A percentile compares a stretch with the other conserved stretches of the same genome.
Evolutionary conservation across 2,113 vertebrate genomes (phyloP).

Genomic region (Gobius niger): DNA sequence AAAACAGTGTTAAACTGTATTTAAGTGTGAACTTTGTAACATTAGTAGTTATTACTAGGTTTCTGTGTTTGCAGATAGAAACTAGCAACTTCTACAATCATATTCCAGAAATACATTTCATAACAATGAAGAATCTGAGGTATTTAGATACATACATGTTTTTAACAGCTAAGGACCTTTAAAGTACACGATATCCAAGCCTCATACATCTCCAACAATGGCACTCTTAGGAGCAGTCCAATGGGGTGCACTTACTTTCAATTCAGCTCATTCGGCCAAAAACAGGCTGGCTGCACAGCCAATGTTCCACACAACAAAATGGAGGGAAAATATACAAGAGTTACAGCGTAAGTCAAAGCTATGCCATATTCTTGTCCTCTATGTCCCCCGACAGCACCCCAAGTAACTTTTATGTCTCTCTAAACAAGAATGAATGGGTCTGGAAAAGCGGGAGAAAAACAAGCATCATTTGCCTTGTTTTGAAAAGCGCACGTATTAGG

Average conservation of each 20-base stretch:
- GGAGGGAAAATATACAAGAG: slow-evolving; percentile 44
- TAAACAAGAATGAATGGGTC: slow-evolving; percentile 59
- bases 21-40: no score
- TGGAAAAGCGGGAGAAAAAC: background rate
- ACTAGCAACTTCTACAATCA: no score
- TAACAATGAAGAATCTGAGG: no score
- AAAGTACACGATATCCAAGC: no score
- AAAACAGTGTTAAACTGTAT: no score
- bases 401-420: slow-evolving; percentile 52
- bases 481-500: no score
- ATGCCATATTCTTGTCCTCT: slow-evolving; percentile 14
- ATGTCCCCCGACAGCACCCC: slow-evolving; percentile 28
- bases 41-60: no score
- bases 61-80: no score
- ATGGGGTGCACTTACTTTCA: slow-evolving; percentile 2
- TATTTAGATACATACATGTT: background rate
- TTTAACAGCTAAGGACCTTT: background rate
- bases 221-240: slow-evolving; percentile 15
- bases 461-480: no score
- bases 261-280: background rate
- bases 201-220: background rate
- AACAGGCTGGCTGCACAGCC: slow-evolving; percentile 8
- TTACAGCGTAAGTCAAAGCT: slow-evolving; percentile 25
- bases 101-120: no score
- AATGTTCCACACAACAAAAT: slow-evolving; percentile 43